These are phyloP conservation scores for Drosophila fulvimacula DNA, from an alignment of 2,888 invertebrate species.

Conservation along the genomic window DNA sequence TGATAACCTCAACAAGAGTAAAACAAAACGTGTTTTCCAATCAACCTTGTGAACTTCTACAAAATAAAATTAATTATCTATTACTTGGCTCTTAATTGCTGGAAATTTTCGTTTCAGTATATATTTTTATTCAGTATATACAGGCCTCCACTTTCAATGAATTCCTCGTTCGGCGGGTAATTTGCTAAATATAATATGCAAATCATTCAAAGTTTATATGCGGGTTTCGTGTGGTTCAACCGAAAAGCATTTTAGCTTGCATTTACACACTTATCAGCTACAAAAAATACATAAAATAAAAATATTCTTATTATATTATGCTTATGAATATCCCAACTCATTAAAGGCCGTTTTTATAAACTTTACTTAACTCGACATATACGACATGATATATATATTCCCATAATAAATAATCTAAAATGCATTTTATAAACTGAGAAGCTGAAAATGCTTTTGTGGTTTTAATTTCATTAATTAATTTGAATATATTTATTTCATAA, in stretches of 20 bases:
- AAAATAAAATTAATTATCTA: not conserved
- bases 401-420: no score
- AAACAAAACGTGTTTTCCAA: not conserved
- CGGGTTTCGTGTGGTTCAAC: not conserved
- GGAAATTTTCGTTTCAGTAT: not conserved
- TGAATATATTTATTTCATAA: no score
- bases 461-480: no score
- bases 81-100: not conserved
- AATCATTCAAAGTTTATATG: not conserved
- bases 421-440: not conserved
- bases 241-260: not conserved
- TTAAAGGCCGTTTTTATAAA: not conserved
- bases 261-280: not conserved
- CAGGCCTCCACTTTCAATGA: no score
- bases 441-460: not conserved
- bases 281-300: not conserved
- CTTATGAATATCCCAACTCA: not conserved
- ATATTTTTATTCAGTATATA: no score
- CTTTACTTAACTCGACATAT: not conserved
- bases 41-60: not conserved
- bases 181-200: not conserved
- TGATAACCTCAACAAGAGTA: not conserved
- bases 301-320: no score
- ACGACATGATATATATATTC: not conserved
- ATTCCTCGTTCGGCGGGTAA: not conserved